Base-by-base conservation (phyloP, 1,140 invertebrate species). In the Tetramorium alpestre region DNA sequence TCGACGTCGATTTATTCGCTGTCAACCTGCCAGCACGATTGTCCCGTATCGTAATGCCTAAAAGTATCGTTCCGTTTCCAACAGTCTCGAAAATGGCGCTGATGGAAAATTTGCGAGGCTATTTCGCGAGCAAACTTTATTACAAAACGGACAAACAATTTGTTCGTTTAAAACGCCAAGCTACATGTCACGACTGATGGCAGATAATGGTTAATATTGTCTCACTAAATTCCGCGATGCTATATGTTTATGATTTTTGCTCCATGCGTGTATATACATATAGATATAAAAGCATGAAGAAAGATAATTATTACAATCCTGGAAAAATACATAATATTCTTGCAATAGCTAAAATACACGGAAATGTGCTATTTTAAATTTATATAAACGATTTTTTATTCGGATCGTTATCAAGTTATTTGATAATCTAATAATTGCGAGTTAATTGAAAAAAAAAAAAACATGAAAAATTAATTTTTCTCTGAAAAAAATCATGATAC, bases 11-110 rank as follows among this genome's bases (percentile, higher is more conserved):
- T 84, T 84, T 84, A 84, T 84, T 84, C n/a, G 54, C 80, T 84
- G 80, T 84, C 80, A 84, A 84, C 44, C 80, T 84, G 80, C 80
- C 80, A 84, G 80, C 80, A 33, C 80, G 54, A 84, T 84, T 84
- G 80, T 84, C 54, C 69, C 54, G 58, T 80, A 80, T 84, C 67
- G 54, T 60, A 84, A 84, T 75, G 72, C 69, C 54, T 84, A 60
- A 84, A 84, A 84, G 80, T 84, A 84, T 49, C 80, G 25, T 49
- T 60, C 18, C 80, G 80, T 73, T 82, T 47, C 22, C 67, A 49
- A 16, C 64, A 47, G 67, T 70, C 44, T 44, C 80, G 41, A 73
- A 60, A 60, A 28, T 44, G 69, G 16, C 49, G 54, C 54, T 60
- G 18, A 22, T 47, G 56, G 44, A 75, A 73, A 73, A 84, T 84